A percentile compares a stretch with the other conserved stretches of the same genome.
Conservation (phyloP, 2,888 invertebrate species). For the Latrodectus hesperus region DNA sequence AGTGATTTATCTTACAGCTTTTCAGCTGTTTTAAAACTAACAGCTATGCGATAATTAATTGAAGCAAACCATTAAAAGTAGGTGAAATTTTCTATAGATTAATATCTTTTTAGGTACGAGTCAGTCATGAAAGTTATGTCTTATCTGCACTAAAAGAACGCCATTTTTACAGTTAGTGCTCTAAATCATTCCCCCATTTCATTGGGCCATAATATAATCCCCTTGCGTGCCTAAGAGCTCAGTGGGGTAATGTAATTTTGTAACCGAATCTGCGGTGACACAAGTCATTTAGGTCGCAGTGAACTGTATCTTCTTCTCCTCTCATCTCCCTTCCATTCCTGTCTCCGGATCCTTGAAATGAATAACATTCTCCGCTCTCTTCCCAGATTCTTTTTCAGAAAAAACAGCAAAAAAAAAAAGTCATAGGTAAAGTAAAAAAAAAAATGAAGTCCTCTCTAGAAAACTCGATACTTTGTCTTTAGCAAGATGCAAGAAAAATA, state of each 20-base stretch:
- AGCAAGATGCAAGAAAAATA: background rate
- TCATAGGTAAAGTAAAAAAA: background rate
- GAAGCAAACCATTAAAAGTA: no score
- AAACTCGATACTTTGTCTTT: constrained; percentile 36
- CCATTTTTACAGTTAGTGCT: no score
- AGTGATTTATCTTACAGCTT: no score
- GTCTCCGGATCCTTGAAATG: constrained; percentile 29
- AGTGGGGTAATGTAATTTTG: background rate
- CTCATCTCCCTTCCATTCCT: constrained; percentile 4
- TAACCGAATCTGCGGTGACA: constrained; percentile 3
- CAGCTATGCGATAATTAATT: no score
- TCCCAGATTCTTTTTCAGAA: constrained; percentile 1
- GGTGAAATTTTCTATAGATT: no score
- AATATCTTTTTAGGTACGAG: no score
- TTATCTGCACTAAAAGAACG: no score
- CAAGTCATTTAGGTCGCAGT: constrained; percentile 58
- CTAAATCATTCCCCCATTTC: no score
- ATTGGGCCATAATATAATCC: no score
- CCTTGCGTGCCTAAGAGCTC: no score
- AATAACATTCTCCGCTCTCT: background rate
- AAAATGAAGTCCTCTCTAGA: constrained; percentile 19
- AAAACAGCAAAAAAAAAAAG: constrained; percentile 3
- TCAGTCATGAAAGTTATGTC: no score
- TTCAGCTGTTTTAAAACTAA: no score
- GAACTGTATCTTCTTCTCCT: constrained; percentile 36